A percentile compares a stretch with the other conserved stretches of the same genome.
Evolutionary conservation across 2,888 invertebrate species (phyloP).

Genomic region (Cataglyphis altisquamis): DNA sequence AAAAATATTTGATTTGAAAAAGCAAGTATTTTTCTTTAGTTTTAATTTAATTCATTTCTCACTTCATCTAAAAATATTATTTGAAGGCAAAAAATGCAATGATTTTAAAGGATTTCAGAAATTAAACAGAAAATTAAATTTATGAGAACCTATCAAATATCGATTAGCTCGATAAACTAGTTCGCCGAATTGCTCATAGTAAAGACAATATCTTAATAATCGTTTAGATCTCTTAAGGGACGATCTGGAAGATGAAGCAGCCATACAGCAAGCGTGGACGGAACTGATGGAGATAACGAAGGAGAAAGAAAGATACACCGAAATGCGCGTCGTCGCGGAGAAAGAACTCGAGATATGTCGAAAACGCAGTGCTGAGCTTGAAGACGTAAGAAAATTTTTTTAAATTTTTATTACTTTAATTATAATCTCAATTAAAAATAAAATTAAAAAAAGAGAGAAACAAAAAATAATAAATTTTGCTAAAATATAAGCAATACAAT

Average conservation of each 20-base stretch:
- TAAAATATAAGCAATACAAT: neutral
- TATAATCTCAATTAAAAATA: neutral
- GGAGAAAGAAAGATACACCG: conserved; percentile 94
- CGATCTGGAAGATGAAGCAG: conserved; percentile 87
- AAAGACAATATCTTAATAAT: neutral
- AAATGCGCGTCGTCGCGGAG: conserved; percentile 92
- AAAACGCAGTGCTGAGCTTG: conserved; percentile 92
- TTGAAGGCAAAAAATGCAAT: neutral
- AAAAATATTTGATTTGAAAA: neutral
- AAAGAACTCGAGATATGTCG: conserved; percentile 93
- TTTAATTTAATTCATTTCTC: neutral
- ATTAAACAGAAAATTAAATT: neutral
- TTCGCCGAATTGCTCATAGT: neutral
- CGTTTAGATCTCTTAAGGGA: conserved; percentile 80
- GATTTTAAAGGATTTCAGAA: neutral
- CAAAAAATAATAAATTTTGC: neutral
- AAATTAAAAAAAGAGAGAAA: neutral
- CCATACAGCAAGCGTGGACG: conserved; percentile 93
- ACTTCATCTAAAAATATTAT: neutral
- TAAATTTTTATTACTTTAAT: neutral
- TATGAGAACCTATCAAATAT: neutral
- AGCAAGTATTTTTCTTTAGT: neutral
- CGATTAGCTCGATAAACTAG: neutral
- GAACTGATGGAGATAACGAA: conserved; percentile 94
- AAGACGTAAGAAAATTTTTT: conserved; percentile 90